Base-by-base conservation (phyloP, 1,140 invertebrate genomes). In the Tetraneura akinire region DNA sequence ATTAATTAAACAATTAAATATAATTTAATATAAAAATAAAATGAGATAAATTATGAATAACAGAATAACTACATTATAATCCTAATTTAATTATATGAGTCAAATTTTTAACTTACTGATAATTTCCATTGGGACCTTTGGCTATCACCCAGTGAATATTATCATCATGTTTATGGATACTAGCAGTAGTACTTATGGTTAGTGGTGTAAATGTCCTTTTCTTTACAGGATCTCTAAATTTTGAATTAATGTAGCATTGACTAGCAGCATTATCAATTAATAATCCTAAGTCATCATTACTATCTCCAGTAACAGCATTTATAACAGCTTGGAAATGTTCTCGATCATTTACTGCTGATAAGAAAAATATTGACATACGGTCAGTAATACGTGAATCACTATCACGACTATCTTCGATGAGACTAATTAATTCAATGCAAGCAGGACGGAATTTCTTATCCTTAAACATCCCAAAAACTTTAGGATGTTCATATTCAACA, bases 391-490 rank as follows among this genome's bases (percentile, higher is more conserved):
- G 21, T 0, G 74, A 55, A 5, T 60, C 53, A 23, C 0, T 45
- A 18, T 78, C 53, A 13, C 74, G 55, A 47, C 55, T 78, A 45
- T 78, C 74, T 60, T 78, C 74, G 29, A 78, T 78, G 0, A 78
- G 16, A 47, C 74, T 78, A 32, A 78, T 78, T 47, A 78, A 26
- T 5, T 78, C 74, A 5, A 78, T 62, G 23, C 74, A 78, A 3
- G 60, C 74, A 8, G 74, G 74, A 9, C 74, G 42, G 23, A 78
- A 78, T 16, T 55, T 3, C 5, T 78, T 78, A 4, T 55, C 45
- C 21, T 55, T 13, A 1, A 78, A 78, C 55, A 78, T 62, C 0
- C 21, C 1, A 57, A 49, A 78, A 16, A 78, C 21, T 78, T 45
- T 78, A 3, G 51, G 74, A 47, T 62, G 18, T 1, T 78, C 23